Base-by-base conservation (phyloP, 1,140 invertebrate genomes). In the Brachionus asplanchnoidis region DNA sequence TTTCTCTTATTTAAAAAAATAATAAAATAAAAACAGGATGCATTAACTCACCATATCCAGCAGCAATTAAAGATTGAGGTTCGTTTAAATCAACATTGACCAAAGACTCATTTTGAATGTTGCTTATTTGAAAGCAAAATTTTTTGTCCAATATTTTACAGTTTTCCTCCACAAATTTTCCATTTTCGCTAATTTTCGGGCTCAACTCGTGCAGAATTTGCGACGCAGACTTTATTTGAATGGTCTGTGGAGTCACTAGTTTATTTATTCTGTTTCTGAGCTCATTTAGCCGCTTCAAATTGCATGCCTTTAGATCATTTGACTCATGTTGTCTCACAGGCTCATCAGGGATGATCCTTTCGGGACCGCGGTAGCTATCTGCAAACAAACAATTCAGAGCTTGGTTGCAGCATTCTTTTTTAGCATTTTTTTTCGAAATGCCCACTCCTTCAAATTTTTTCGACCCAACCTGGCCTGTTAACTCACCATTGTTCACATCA, bases 121-220 rank as follows among this genome's bases (percentile, higher is more conserved):
- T 77, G 14, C 2, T 46, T 26, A 77, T 77, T 50, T 77, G 40
- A 77, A 3, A 82, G 32, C 50, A 42, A 28, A 82, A 82, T 68
- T 68, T 82, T 32, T 20, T 65, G 23, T 82, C 40, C 32, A 23
- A 9, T 12, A 14, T 14, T 3, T 46, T 26, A 6, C 7, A 4
- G 12, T 42, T 82, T 65, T 82, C 79, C 6, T 65, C 28, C 4
- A 82, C 11, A 68, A 53, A 82, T 32, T 36, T 68, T 20, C 50
- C 79, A 20, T 8, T 82, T 6, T 82, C 65, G 14, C 32, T 7
- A 8, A 68, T 82, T 68, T 82, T 65, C 1, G 53, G 3, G 28
- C 53, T 65, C 14, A 82, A 42, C 65, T 82, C 79, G 23, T 82
- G 79, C 40, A 82, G 40, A 14, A 82, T 65, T 82, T 82, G 79